Evolutionary conservation across 2,797 vertebrate genomes (phyloP), one percentile per base, ranked within the genome.

Genomic region (Poliocrania exsul): DNA sequence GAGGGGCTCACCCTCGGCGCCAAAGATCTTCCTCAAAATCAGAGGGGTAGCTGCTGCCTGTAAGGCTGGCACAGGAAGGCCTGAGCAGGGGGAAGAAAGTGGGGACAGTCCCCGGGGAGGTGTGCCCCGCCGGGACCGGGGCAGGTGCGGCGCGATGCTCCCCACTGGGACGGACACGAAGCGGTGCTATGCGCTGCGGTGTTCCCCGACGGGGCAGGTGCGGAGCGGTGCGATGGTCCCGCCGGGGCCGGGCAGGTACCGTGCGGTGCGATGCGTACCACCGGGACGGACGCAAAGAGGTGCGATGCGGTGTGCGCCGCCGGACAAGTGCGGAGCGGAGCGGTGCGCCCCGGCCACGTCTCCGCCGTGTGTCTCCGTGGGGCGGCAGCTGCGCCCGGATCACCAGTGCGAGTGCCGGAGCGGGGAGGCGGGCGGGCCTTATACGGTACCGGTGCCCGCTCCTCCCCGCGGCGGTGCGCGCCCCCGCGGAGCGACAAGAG

Each of bases 391-490:
- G 46, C 21, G 10, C 51, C 21, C 17, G 44, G 29, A 50, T 51
- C 69, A 5, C 26, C 75, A 1, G 38, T 0, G 64, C 23, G 56
- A 90, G 57, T 60, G 92, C 14, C 23, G 23, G 24, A 24, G 58
- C 54, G 25, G 25, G 49, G 15, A 4, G 12, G 26, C 92, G 70
- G 70, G 54, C 66, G 54, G 31, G 21, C 38, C 78, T 96, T 96
- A 91, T 95, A 95, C 6, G 11, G 37, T 10, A 0, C 65, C 72
- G 19, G 31, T 35, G 46, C 40, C 80, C 88, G 92, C 94, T 90
- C 93, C 92, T 90, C 95, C 90, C 92, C 78, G 73, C 51, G 54
- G 31, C 69, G 31, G 29, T 47, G 65, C n/a, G 84, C 65, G 57
- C 47, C 71, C 62, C 71, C 79, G 75, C 79, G 37, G 67, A 93